Evolutionary conservation across 2,113 vertebrate genomes (phyloP), one percentile per base, ranked within the genome.

Genomic region (Anhinga anhinga): DNA sequence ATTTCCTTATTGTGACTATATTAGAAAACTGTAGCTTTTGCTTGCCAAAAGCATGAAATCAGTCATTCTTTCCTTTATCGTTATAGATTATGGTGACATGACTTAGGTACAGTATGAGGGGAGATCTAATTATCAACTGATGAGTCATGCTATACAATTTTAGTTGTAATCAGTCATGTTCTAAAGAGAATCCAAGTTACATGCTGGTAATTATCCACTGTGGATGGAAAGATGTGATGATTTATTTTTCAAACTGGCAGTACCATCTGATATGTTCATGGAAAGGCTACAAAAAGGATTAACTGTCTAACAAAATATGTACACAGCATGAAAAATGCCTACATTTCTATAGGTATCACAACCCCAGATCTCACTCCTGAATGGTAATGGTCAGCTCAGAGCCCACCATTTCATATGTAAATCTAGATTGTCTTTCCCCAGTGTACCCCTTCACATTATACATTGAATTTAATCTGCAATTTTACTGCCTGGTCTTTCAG

Each of bases 221-320:
- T 92, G 82, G 50, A 94, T 50, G 13, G 80, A 78, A 82, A 77
- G 82, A 72, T 83, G 71, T 38, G 36, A 88, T 93, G 85, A 80
- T 96, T 97, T 97, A 94, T 96, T 93, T 97, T 93, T 94, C 86
- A 93, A 61, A 96, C 62, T 95, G 83, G 26, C 82, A 89, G 59
- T 92, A 69, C 79, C 88, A 77, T 90, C 92, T 66, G 53, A 77
- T 95, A 56, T 14, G 13, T 47, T 82, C 29, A 70, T 5, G 4
- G 49, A 92, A 97, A 92, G 67, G 22, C 82, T 81, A 52, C 82
- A 94, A 66, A 97, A 97, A 49, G 25, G 92, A 80, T 82, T 93
- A 74, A 67, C 47, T 83, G 49, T 42, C 59, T 77, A 85, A 71
- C 34, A 92, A 93, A 94, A 93, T 79, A 82, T 77, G 88, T 95